Conservation (phyloP, 2,797 vertebrate species). For the Micropoecilia bifurca region DNA sequence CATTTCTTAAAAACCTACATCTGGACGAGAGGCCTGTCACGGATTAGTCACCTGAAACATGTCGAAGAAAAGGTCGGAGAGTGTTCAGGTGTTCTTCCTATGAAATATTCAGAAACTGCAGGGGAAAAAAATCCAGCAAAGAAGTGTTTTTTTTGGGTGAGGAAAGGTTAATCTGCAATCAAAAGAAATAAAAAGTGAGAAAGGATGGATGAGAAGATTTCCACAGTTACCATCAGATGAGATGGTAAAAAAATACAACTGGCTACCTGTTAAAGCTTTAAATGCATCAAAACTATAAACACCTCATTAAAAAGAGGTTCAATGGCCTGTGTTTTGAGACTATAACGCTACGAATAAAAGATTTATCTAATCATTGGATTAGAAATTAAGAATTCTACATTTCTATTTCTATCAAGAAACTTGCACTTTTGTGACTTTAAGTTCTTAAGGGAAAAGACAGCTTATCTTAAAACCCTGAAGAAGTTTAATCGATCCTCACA, state of each 20-base stretch:
- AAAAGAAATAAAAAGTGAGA: neutral
- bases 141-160: neutral
- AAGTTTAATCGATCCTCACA: neutral
- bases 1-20: constrained; percentile 37
- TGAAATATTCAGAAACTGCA: too few species aligned
- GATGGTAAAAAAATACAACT: neutral
- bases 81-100: neutral
- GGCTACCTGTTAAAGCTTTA: neutral
- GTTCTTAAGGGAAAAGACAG: neutral
- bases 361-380: too few species aligned
- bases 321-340: neutral
- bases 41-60: neutral
- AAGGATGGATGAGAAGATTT: neutral
- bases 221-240: neutral
- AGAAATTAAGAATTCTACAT: too few species aligned
- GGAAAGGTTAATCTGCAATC: neutral
- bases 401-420: too few species aligned
- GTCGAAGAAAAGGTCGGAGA: neutral
- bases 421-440: too few species aligned
- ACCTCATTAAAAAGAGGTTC: neutral
- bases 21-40: neutral
- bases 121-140: neutral
- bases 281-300: neutral
- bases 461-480: neutral
- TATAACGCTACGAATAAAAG: too few species aligned